Conservation (phyloP, 2,888 invertebrate genomes). For the Ornithoptera priamus region DNA sequence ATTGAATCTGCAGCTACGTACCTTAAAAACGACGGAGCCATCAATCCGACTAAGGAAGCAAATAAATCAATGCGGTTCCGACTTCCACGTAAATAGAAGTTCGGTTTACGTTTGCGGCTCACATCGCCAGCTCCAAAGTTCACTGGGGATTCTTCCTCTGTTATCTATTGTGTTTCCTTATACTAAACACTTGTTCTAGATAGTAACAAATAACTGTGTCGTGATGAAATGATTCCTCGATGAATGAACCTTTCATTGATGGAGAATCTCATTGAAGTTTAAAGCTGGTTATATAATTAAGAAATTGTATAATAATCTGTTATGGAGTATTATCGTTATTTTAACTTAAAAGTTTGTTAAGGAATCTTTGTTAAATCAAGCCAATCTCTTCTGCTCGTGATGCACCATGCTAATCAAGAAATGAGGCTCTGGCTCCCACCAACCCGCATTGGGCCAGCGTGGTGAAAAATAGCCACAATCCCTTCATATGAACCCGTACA, state of each 20-base stretch:
- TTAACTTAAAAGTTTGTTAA: no score
- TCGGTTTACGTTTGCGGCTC: slow-evolving; percentile 51
- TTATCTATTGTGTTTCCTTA: slow-evolving; percentile 43
- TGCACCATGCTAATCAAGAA: no score
- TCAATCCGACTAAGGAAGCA: slow-evolving; percentile 61
- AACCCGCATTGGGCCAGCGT: no score
- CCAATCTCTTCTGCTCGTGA: no score
- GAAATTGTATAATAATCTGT: no score
- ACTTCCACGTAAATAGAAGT: slow-evolving; percentile 63
- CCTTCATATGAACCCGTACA: no score
- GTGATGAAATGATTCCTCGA: slow-evolving; percentile 33
- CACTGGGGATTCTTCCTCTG: slow-evolving; percentile 47
- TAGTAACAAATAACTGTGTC: slow-evolving; percentile 47
- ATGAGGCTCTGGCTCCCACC: no score
- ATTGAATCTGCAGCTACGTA: slow-evolving; percentile 54
- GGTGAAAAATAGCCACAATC: no score
- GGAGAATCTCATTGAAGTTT: no score
- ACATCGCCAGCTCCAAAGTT: slow-evolving; percentile 55
- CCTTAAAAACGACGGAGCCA: slow-evolving; percentile 47
- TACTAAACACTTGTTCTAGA: slow-evolving; percentile 42
- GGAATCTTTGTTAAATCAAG: no score
- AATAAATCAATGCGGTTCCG: slow-evolving; percentile 66
- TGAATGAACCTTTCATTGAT: background rate
- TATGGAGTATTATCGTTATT: no score
- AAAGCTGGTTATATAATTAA: no score